phyloP scores from a whole-genome alignment of 2,888 invertebrate genomes.

The Cecidostiba fungosa region DNA sequence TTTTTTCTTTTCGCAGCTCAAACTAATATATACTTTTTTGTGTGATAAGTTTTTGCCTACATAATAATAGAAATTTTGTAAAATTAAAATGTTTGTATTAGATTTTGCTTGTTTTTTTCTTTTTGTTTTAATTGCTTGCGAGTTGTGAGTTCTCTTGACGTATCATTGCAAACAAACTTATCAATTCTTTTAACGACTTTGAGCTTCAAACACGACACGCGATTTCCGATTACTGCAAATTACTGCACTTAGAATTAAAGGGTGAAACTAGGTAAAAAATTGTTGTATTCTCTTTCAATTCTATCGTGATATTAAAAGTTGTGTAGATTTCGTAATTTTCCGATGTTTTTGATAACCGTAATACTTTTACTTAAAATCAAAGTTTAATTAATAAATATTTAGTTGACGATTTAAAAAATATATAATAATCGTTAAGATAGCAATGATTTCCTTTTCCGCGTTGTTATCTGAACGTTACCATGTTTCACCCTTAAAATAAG shows the following conservation, averaged over 20 bases:
- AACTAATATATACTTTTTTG: constrained; percentile 57
- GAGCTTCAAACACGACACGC: constrained; percentile 34
- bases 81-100: constrained; percentile 44
- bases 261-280: constrained; percentile 14
- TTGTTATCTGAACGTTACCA: neutral
- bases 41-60: constrained; percentile 57
- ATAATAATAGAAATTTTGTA: constrained; percentile 38
- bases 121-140: constrained; percentile 47
- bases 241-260: neutral
- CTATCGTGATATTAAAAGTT: neutral
- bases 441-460: neutral
- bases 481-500: constrained; percentile 23
- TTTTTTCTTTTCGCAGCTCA: constrained; percentile 40
- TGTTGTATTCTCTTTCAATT: neutral
- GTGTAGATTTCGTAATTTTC: no score
- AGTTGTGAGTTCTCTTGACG: constrained; percentile 33
- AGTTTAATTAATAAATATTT: neutral
- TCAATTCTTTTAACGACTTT: constrained; percentile 50
- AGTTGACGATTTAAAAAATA: neutral
- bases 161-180: constrained; percentile 42
- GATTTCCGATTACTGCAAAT: constrained; percentile 5
- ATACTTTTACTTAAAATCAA: neutral
- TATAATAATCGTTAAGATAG: neutral
- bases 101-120: constrained; percentile 54
- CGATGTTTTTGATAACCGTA: no score